A percentile compares a stretch with the other conserved stretches of the same genome.
These are phyloP conservation scores for Gastrophysa polygoni DNA, from an alignment of 2,888 invertebrate genomes.

Conservation along the genomic window DNA sequence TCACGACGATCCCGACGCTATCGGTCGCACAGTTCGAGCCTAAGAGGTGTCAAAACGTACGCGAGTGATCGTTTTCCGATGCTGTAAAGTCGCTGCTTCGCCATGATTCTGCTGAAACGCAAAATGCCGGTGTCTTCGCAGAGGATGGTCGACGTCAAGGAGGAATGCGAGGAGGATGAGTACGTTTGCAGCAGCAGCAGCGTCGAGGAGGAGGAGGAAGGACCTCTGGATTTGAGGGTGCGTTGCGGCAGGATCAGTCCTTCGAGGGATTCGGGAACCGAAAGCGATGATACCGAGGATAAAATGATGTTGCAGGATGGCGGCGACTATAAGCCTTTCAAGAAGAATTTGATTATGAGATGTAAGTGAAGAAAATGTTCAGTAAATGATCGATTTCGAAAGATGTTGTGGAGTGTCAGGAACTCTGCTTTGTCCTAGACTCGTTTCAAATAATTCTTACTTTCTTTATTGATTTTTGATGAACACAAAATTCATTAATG, in stretches of 20 bases:
- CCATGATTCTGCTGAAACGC: conserved; percentile 43
- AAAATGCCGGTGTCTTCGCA: conserved; percentile 39
- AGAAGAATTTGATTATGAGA: conserved; percentile 91
- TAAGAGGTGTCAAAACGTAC: background rate
- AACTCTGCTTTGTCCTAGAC: no score
- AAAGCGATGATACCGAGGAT: conserved; percentile 81
- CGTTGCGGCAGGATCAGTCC: conserved; percentile 62
- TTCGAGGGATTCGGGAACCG: conserved; percentile 71
- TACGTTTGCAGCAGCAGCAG: conserved; percentile 40
- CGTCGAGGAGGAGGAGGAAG: conserved; percentile 42
- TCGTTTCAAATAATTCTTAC: no score
- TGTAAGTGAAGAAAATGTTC: conserved; percentile 91
- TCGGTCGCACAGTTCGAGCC: conserved; percentile 19
- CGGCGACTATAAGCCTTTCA: conserved; percentile 71
- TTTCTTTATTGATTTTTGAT: no score
- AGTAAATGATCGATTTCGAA: no score
- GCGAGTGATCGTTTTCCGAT: conserved; percentile 30
- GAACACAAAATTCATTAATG: no score
- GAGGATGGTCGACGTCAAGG: conserved; percentile 37
- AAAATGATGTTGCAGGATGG: conserved; percentile 61
- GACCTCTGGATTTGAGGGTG: conserved; percentile 79
- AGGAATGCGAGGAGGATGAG: conserved; percentile 43
- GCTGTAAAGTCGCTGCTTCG: background rate
- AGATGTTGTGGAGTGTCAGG: no score
- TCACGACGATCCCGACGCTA: conserved; percentile 33